Evolutionary conservation across 2,113 vertebrate genomes (phyloP), one percentile per base, ranked within the genome.

Genomic region (Stegastes partitus): DNA sequence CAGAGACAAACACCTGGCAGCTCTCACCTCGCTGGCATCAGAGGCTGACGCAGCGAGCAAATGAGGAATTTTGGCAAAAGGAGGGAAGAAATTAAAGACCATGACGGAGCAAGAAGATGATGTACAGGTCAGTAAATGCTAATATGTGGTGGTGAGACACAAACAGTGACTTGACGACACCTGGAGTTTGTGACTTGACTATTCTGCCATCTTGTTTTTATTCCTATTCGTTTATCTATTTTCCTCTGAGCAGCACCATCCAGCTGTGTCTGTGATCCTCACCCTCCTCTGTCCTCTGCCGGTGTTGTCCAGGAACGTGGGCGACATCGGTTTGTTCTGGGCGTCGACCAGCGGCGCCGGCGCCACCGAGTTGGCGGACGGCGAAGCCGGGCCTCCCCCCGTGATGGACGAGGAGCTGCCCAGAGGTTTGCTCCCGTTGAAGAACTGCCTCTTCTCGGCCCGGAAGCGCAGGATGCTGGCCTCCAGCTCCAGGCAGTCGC

Each of bases 401-500:
- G 80, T 45, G 18, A 81, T 42, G 0, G 85, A 69, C 1, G 85
- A 61, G 21, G 83, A 66, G 57, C 63, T 26, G 63, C 72, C 53
- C 57, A 80, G 45, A 3, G 85, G 55, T 28, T 68, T 91, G 82
- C 22, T 93, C 63, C 92, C 91, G 21, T 90, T 89, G 73, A 89
- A 55, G 26, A 89, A 92, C 51, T 86, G 93, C 0, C 91, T 87
- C 78, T 95, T 95, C 91, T 95, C 93, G 0, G 96, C 95, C 31
- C 93, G 88, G 71, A 97, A 97, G 3, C 51, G 92, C 1, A 94
- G 82, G 19, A 97, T 87, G 0, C 95, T 95, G 2, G 94, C 94
- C 80, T 97, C 96, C 88, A 97, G 91, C 78, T 96, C 95, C 74
- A 96, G 90, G 57, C 96, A 96, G 73, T 95, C 94, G 0, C 96